Conservation (phyloP, 2,888 invertebrate species). For the Sphaeridia pumilis region DNA sequence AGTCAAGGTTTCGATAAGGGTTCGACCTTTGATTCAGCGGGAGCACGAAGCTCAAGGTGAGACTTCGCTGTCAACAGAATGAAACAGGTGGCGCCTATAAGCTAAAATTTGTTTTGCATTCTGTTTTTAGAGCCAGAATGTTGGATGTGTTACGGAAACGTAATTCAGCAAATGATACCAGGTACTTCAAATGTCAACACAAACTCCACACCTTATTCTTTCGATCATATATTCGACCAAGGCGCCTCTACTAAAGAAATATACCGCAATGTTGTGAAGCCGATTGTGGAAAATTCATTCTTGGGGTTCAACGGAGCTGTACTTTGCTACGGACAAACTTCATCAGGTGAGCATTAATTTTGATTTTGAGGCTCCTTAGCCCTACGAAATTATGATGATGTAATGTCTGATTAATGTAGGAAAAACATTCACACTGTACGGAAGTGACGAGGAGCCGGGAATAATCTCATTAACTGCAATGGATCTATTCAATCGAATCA, state of each 20-base stretch:
- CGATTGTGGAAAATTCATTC: constrained; percentile 58
- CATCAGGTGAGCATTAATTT: constrained; percentile 55
- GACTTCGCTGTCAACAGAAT: too few species aligned
- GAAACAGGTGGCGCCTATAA: too few species aligned
- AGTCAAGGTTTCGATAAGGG: constrained; percentile 64
- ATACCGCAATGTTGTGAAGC: constrained; percentile 55
- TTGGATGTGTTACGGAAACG: constrained; percentile 48
- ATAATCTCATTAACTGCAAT: constrained; percentile 61
- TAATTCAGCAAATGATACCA: constrained; percentile 49
- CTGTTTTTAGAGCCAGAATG: constrained; percentile 5
- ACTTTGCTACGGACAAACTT: constrained; percentile 85
- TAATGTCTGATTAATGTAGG: constrained; percentile 36
- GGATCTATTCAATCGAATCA: constrained; percentile 53
- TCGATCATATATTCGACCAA: constrained; percentile 62
- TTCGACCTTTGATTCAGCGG: constrained; percentile 54
- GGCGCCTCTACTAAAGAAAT: constrained; percentile 50
- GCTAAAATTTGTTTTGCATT: too few species aligned
- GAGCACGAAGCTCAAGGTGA: constrained; percentile 45
- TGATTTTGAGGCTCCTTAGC: too few species aligned
- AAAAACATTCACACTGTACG: constrained; percentile 75
- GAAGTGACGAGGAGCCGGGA: constrained; percentile 55
- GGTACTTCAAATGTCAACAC: constrained; percentile 38
- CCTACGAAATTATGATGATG: not conserved
- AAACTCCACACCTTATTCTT: constrained; percentile 37
- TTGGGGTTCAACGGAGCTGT: constrained; percentile 75